Conservation (phyloP, 2,797 vertebrate species). For the Poecilia velifera region DNA sequence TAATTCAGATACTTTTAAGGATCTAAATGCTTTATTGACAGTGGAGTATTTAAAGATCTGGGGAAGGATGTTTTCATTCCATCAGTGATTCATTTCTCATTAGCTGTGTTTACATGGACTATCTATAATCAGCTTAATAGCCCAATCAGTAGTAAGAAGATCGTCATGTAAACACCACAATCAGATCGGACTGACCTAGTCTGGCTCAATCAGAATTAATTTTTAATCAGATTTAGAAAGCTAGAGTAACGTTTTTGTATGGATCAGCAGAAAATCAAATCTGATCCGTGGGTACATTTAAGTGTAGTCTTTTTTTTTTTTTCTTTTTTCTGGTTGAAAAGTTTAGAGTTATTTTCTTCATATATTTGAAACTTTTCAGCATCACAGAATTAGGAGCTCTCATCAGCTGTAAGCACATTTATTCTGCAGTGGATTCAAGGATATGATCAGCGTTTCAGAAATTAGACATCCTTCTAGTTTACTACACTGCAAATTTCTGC, state of each 20-base stretch:
- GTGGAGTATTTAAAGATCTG: neutral
- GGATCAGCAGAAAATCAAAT: neutral
- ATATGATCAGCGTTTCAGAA: neutral
- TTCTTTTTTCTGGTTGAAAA: neutral
- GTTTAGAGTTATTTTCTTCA: neutral
- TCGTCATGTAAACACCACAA: neutral
- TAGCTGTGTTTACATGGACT: neutral
- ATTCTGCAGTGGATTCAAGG: neutral
- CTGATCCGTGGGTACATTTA: neutral
- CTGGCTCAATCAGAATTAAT: neutral
- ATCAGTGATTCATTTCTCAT: neutral
- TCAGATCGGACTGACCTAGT: neutral
- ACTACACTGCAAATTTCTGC: neutral
- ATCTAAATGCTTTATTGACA: slow-evolving; percentile 1
- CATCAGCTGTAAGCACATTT: neutral
- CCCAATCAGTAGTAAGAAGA: neutral
- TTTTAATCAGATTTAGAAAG: neutral
- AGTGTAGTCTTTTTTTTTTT: neutral
- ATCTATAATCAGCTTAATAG: neutral
- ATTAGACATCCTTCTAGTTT: neutral
- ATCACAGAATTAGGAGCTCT: neutral
- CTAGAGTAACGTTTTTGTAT: neutral
- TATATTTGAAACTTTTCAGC: neutral
- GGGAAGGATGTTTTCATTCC: neutral
- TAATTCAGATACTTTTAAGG: neutral